Base-by-base conservation (phyloP, 2,113 vertebrate genomes). In the Sterna hirundo region DNA sequence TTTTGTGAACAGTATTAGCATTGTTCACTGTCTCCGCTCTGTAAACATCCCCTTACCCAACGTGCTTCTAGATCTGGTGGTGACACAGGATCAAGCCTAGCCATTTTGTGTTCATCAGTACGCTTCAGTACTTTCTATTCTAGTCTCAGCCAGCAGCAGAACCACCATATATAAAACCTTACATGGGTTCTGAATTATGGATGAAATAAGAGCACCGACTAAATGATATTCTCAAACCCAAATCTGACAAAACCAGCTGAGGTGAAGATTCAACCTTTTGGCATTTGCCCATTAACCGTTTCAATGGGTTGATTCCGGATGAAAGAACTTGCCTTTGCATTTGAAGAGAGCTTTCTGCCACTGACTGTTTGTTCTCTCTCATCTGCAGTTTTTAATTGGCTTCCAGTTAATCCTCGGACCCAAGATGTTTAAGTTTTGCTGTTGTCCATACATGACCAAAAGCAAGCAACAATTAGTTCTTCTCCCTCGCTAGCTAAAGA, bases 1-100 rank as follows among this genome's bases (percentile, higher is more conserved):
- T 85, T 91, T 79, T 85, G 65, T 79, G 77, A 93, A 72, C 77
- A 94, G 65, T 47, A 70, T 78, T 81, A 96, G 55, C 70, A 82
- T 85, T 91, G 91, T 88, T 94, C 83, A 15, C 65, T 52, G 21
- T 85, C 88, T 92, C 80, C 3, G 3, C 36, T 87, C 81, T 84
- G 38, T 76, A 80, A 95, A 89, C 81, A 91, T 76, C 38, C 38
- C 61, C 61, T 94, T 75, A 92, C 27, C 78, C 83, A 89, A 70
- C 52, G 61, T 3, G 9, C 68, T 87, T 89, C 91, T 62, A 93
- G 69, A 91, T 54, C 58, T 82, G 27, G 30, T 72, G 46, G 49
- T 54, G 34, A 94, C 76, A 86, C 20, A 66, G 69, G 32, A 83
- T 42, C 64, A 89, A 79, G 21, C 47, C 47, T 42, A 83, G 51